Evolutionary conservation across 2,113 vertebrate genomes (phyloP).

Genomic region (Thunnus maccoyii): DNA sequence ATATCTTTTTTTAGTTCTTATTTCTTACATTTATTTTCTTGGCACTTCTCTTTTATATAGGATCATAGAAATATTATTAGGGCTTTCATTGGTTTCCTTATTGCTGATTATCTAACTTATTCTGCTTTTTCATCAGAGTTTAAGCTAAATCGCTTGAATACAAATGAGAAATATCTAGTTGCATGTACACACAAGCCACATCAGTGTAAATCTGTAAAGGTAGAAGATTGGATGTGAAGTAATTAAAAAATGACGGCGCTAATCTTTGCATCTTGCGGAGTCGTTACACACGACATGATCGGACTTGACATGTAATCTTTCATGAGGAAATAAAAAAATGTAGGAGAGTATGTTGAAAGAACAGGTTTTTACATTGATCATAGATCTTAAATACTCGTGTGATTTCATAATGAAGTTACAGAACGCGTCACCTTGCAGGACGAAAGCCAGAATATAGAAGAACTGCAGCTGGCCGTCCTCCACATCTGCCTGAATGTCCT

Average conservation of each 20-base stretch:
- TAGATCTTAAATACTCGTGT: no score
- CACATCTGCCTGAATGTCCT: conserved; percentile 74
- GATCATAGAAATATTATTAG: neutral
- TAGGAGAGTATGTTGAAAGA: neutral
- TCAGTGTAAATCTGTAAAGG: no score
- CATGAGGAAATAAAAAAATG: neutral
- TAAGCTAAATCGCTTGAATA: neutral
- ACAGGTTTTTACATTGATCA: no score
- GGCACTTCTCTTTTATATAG: conserved; percentile 1
- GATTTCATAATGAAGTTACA: neutral
- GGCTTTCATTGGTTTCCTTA: conserved; percentile 16
- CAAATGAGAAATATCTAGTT: neutral
- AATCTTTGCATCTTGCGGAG: neutral
- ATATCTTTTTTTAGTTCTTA: neutral
- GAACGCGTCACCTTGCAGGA: conserved; percentile 85
- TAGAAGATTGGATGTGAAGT: no score
- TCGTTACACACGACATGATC: neutral
- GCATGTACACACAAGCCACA: no score
- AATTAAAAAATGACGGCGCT: no score
- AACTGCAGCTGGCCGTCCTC: conserved; percentile 84
- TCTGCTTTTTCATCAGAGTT: neutral
- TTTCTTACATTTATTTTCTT: neutral
- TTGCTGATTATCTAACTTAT: neutral
- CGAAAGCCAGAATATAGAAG: conserved; percentile 89
- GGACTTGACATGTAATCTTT: conserved; percentile 5